These are phyloP conservation scores for Dasyprocta punctata DNA, from an alignment of 2,113 vertebrate genomes.

Conservation along the genomic window DNA sequence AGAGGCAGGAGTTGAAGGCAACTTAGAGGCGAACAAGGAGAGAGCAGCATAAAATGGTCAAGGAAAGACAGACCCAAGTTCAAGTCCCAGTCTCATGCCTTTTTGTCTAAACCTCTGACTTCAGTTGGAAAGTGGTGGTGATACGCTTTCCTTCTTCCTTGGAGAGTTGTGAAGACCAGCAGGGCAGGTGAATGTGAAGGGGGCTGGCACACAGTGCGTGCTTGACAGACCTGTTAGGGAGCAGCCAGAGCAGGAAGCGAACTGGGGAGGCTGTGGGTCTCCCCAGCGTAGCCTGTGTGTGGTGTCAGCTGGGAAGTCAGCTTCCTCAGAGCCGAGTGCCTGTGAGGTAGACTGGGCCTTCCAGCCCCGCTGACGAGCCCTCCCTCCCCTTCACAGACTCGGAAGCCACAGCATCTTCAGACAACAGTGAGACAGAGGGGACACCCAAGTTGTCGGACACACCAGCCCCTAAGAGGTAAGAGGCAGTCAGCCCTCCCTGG, in stretches of 20 bases:
- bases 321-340: background rate
- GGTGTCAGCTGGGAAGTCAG: background rate
- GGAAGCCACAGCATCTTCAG: constrained; percentile 94
- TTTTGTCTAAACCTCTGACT: background rate
- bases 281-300: background rate
- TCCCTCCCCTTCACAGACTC: constrained; percentile 86
- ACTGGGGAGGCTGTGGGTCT: background rate
- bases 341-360: background rate
- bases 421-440: constrained; percentile 93
- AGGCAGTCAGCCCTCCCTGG: background rate
- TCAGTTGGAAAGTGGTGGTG: background rate
- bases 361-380: background rate
- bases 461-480: constrained; percentile 91
- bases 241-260: background rate
- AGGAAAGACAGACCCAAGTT: background rate
- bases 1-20: background rate
- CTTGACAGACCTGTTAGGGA: background rate
- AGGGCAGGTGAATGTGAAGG: background rate
- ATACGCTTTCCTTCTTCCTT: background rate
- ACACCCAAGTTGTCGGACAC: constrained; percentile 88
- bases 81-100: background rate
- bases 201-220: background rate
- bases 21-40: background rate
- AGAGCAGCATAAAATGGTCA: background rate
- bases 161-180: background rate